Percentiles rank a stretch among this genome's conserved stretches.
These are phyloP conservation scores for Pissodes strobi DNA, from an alignment of 1,140 invertebrate species.

Conservation along the genomic window DNA sequence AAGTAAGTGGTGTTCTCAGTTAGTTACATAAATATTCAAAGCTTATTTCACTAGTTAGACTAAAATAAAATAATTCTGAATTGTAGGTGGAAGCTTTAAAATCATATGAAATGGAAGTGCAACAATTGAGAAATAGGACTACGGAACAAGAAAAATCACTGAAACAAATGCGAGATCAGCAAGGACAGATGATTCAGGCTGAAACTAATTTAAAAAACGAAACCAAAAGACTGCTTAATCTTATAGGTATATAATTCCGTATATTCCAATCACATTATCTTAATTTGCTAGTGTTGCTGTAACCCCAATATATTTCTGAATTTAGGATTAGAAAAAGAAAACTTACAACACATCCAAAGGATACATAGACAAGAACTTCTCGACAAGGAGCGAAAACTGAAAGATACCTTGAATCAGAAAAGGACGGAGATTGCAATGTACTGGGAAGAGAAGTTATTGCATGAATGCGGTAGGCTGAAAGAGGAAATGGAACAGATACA, in stretches of 20 bases:
- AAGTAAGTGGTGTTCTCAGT: no score
- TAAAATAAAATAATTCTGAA: no score
- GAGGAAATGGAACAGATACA: slow-evolving; percentile 64
- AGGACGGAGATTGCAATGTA: slow-evolving; percentile 62
- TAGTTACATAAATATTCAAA: no score
- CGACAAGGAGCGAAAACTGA: slow-evolving; percentile 61
- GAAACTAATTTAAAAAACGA: slow-evolving; percentile 64
- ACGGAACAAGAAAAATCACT: slow-evolving; percentile 64
- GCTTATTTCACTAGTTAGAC: no score
- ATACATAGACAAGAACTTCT: slow-evolving; percentile 56
- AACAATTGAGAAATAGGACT: slow-evolving; percentile 62
- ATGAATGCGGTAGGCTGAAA: slow-evolving; percentile 59
- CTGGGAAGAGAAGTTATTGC: slow-evolving; percentile 61
- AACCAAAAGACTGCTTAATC: slow-evolving; percentile 58
- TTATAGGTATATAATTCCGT: slow-evolving; percentile 47
- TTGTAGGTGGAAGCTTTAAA: slow-evolving; percentile 60
- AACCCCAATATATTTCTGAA: no score
- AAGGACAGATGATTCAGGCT: slow-evolving; percentile 62
- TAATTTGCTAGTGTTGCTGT: no score
- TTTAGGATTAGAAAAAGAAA: slow-evolving; percentile 58
- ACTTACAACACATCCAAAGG: slow-evolving; percentile 55
- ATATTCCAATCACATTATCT: no score
- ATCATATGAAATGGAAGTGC: slow-evolving; percentile 64
- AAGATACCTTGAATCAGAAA: slow-evolving; percentile 61
- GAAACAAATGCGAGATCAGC: slow-evolving; percentile 60